phyloP scores from a whole-genome alignment of 1,140 invertebrate species.

The Drosophila kurseongensis region DNA sequence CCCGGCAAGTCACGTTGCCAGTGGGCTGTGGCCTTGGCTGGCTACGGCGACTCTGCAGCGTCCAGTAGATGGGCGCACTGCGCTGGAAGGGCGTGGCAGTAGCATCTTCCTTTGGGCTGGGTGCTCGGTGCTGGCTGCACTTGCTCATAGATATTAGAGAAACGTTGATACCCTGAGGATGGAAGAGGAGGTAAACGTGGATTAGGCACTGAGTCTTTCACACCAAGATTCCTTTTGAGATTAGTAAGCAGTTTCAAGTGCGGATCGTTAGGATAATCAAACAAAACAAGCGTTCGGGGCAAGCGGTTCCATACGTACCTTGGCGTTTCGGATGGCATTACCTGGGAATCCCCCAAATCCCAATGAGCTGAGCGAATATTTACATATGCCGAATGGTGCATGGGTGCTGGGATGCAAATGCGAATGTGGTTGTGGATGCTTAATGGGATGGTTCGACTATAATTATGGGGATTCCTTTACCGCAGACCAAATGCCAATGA shows the following conservation, averaged over 20 bases:
- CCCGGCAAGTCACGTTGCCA: slow-evolving; percentile 61
- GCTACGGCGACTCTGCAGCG: slow-evolving; percentile 77
- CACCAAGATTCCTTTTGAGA: slow-evolving; percentile 1
- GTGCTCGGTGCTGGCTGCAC: slow-evolving; percentile 62
- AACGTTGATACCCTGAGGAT: slow-evolving; percentile 81
- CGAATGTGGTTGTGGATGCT: slow-evolving; percentile 31
- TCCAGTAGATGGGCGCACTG: slow-evolving; percentile 84
- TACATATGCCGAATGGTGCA: slow-evolving; percentile 44
- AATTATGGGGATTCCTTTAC: slow-evolving; percentile 25
- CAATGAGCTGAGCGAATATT: slow-evolving; percentile 33
- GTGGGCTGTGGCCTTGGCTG: slow-evolving; percentile 53
- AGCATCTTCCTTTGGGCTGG: slow-evolving; percentile 37
- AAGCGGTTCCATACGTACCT: slow-evolving; percentile 61
- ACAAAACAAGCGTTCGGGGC: slow-evolving; percentile 45
- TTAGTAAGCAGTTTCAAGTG: slow-evolving; percentile 47
- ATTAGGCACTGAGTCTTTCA: not conserved
- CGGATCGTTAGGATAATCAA: slow-evolving; percentile 26
- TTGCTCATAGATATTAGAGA: slow-evolving; percentile 83
- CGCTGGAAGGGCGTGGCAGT: slow-evolving; percentile 75
- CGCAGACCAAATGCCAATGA: slow-evolving; percentile 63
- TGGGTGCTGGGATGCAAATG: slow-evolving; percentile 39
- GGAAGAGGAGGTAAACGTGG: not conserved
- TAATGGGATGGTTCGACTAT: slow-evolving; percentile 29
- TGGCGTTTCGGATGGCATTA: slow-evolving; percentile 22
- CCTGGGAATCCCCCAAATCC: slow-evolving; percentile 23